Evolutionary conservation across 2,888 invertebrate species (phyloP), one percentile per base, ranked within the genome.

Genomic region (Nomada ruficornis): DNA sequence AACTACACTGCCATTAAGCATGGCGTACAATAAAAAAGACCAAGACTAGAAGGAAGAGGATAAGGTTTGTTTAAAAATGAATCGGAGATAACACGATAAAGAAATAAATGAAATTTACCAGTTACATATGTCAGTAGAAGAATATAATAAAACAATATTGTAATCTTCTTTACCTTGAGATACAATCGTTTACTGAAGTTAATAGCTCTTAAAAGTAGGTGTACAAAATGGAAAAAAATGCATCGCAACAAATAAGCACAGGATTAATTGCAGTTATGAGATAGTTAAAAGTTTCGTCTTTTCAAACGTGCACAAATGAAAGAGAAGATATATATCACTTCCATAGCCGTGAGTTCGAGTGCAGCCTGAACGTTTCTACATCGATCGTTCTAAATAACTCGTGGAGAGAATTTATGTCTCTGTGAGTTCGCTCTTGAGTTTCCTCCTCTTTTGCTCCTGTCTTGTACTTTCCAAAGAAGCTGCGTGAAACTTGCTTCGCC

Each of bases 331-430:
- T 67, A 73, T 67, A 65, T 54, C 47, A 36, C 36, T 36, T 29
- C 47, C 42, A 29, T 55, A 20, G 47, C 68, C n/a, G 57, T 20
- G 70, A 50, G 71, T 68, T 50, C 55, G 59, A 68, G 64, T 73
- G 72, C 71, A 64, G 54, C 64, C 44, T 47, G 79, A 84, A 76
- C 78, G 71, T 80, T 65, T 67, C 86, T 59, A 74, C 84, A 86
- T 84, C 86, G 77, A 84, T 86, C 82, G 82, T 63, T 75, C 60
- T 62, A 82, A 79, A 84, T 80, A 82, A 86, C 82, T 84, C 82
- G 70, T 10, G 7, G 55, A n/a, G 74, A 54, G 77, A 76, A 86
- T 86, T 84, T 86, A 86, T 83, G 77, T 82, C 75, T 52, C 62
- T 60, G 75, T 50, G 72, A 68, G 67, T 36, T 20, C 20, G 15